Evolutionary conservation across 2,113 vertebrate genomes (phyloP), one percentile per base, ranked within the genome.

Genomic region (Mesoclemmys tuberculata): DNA sequence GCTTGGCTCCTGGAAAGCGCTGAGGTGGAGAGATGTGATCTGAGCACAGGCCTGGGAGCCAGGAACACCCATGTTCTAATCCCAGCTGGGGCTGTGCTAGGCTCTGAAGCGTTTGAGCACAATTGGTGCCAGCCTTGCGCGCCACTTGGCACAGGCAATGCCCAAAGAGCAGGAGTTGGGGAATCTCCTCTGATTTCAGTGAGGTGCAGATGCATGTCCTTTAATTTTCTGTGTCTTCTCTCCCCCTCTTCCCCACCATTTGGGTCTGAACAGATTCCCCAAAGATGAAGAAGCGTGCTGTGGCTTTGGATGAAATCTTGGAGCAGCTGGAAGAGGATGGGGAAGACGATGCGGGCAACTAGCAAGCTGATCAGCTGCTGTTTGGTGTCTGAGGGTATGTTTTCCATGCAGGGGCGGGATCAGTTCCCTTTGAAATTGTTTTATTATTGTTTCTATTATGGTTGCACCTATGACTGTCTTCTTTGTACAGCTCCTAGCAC

Each of bases 271-370:
- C 97, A 99, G 99, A 98, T 84, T 89, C 97, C 68, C 96, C 97
- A 0, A 99, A 99, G 97, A 99, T 99, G 97, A 98, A 96, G 18
- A 98, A 98, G 90, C 98, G 90, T 84, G 96, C 98, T 0, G 98
- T 98, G 29, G 80, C 99, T 85, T 89, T 99, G 97, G 99, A 98
- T 82, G 99, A 98, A 95, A 99, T 99, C 97, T 80, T 99, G 98
- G 98, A 98, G 95, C 98, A 98, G 31, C 98, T 99, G 98, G 99
- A 99, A 94, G 98, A 98, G 79, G 98, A 95, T 2, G 94, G 41
- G 5, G 97, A 95, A 35, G 95, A 96, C 35, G 97, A 98, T 0
- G 97, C 91, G 92, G 84, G 80, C 26, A 58, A 95, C 84, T 97
- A 91, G 91, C 87, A 46, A 13, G 9, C 80, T 81, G 80, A 81